Percentiles rank a stretch among this genome's conserved stretches.
These are phyloP conservation scores for Motacilla alba DNA, from an alignment of 2,113 vertebrate species.

Conservation along the genomic window DNA sequence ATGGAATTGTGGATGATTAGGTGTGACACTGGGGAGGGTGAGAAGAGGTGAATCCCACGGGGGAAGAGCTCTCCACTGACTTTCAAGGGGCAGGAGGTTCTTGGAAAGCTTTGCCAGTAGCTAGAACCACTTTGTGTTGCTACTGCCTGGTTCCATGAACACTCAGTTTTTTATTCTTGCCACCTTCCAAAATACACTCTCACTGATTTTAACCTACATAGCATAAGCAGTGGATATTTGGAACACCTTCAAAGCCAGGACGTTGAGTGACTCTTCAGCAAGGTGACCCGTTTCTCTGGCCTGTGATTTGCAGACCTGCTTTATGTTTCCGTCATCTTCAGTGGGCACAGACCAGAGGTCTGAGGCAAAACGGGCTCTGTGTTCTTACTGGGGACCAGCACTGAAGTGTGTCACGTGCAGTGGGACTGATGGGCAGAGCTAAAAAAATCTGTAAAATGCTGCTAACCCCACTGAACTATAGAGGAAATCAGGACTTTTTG, in stretches of 20 bases:
- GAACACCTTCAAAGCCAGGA: not conserved
- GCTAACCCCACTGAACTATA: not conserved
- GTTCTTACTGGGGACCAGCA: not conserved
- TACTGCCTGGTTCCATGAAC: not conserved
- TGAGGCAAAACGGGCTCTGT: not conserved
- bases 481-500: not conserved
- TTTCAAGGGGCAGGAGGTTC: not conserved
- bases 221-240: not conserved
- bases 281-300: conserved; percentile 8
- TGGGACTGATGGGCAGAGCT: not conserved
- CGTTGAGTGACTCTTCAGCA: not conserved
- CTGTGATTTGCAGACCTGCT: not conserved
- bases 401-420: not conserved
- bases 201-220: conserved; percentile 14
- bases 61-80: not conserved
- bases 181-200: not conserved
- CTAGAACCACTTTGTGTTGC: not conserved
- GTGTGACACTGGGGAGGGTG: not conserved
- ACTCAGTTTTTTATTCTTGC: not conserved
- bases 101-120: not conserved
- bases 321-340: not conserved
- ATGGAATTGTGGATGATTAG: not conserved
- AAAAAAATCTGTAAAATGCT: not conserved
- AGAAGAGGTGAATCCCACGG: not conserved
- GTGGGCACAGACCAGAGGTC: not conserved